Base-by-base conservation (phyloP, 2,888 invertebrate genomes). In the Rosalia funebris region DNA sequence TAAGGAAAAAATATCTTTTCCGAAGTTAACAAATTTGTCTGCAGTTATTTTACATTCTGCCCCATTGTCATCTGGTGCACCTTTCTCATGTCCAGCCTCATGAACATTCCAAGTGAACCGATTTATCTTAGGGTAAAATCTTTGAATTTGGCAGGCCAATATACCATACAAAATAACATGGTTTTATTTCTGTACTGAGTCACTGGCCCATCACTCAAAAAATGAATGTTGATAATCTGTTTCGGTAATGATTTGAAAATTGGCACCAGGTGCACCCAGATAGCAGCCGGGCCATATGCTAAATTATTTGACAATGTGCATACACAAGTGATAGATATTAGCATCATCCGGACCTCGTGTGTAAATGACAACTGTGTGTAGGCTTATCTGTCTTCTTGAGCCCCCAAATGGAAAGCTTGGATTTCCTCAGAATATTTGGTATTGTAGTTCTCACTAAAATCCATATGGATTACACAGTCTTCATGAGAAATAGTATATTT, bases 81-180 rank as follows among this genome's bases (percentile, higher is more conserved):
- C 57, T 34, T 63, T 63, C 10, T 60, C 77, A 62, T 79, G 78
- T 7, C 77, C 75, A 12, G 70, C 68, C 59, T 78, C 77, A 4
- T 57, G 60, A 53, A 69, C 77, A 59, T 75, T 75, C 75, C 75
- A 77, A 1, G 68, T 34, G 34, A 45, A 52, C 10, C 16, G 44
- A 5, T 37, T 39, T 7, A 50, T 5, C 1, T 50, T 3, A 31
- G 45, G 44, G 12, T 16, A 44, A 1, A 17, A 7, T 19, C 47
- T 10, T 12, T 16, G 19, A 25, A 65, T 7, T 47, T 45, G 48
- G 15, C 55, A 45, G 1, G 57, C 60, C 58, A 63, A 19, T 5
- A 39, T 25, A 52, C 14, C n/a, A n/a, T n/a, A n/a, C n/a, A n/a
- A n/a, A n/a, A 52, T 9, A 52, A 52, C 52, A 52, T 52, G 1